Conservation (phyloP, 2,797 vertebrate genomes). For the Florisuga fusca region DNA sequence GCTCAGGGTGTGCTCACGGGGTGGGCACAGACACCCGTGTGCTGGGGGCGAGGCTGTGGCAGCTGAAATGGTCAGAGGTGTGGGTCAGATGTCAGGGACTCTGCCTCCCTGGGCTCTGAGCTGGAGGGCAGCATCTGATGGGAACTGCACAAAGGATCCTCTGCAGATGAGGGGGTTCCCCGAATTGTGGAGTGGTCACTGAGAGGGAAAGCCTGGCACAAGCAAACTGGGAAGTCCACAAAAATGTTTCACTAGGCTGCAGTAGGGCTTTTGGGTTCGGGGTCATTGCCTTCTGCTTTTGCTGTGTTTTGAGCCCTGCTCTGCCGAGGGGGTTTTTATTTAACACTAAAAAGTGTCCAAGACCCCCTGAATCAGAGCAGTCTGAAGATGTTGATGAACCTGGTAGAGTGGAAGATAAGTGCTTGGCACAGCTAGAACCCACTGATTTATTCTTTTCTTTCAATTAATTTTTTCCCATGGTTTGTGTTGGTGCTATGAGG, state of each 20-base stretch:
- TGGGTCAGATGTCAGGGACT: too few species aligned
- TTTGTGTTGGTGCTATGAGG: not conserved
- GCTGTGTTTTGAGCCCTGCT: not conserved
- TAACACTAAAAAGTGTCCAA: not conserved
- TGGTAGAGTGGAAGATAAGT: not conserved
- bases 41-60: rapidly evolving
- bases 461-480: not conserved
- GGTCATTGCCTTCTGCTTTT: not conserved
- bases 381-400: not conserved
- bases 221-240: not conserved
- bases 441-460: not conserved
- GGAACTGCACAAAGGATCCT: not conserved
- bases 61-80: rapidly evolving
- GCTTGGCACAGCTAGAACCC: not conserved
- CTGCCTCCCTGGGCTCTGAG: not conserved
- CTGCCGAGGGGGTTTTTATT: not conserved
- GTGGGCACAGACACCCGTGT: rapidly evolving
- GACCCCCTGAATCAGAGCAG: not conserved
- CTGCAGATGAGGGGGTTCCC: not conserved
- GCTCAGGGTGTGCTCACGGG: not conserved
- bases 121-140: not conserved
- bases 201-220: not conserved
- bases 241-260: not conserved
- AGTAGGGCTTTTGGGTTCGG: not conserved
- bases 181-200: rapidly evolving